These are phyloP conservation scores for Hermaeophaga mercurialis DNA, from an alignment of 2,888 invertebrate species.

Conservation along the genomic window DNA sequence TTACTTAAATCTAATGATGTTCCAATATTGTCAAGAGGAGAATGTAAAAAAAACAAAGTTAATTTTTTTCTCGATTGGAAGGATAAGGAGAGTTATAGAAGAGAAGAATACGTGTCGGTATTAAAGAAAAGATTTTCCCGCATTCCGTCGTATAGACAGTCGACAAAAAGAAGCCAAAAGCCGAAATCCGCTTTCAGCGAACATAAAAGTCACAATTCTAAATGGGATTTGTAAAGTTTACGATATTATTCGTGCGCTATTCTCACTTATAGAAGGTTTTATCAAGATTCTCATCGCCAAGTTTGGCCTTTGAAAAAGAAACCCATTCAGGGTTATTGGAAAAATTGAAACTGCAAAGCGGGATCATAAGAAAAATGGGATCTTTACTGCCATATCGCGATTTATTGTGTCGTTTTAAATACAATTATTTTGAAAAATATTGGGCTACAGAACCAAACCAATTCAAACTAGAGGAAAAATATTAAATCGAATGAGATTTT, in stretches of 20 bases:
- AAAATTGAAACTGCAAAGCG: conserved; percentile 51
- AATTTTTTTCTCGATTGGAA: neutral
- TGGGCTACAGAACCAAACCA: conserved; percentile 18
- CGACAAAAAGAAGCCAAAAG: conserved; percentile 56
- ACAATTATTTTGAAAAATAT: conserved; percentile 34
- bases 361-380: conserved; percentile 44
- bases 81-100: neutral
- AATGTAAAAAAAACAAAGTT: neutral
- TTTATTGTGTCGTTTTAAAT: conserved; percentile 44
- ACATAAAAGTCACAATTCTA: conserved; percentile 61
- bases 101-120: conserved; percentile 28
- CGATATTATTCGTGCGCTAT: conserved; percentile 59
- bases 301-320: conserved; percentile 53
- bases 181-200: conserved; percentile 58
- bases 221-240: conserved; percentile 61
- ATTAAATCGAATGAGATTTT: no score
- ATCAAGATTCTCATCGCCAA: conserved; percentile 54
- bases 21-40: no score
- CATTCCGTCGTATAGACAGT: conserved; percentile 23
- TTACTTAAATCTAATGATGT: no score
- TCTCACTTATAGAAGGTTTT: conserved; percentile 57
- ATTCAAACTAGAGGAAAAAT: conserved; percentile 5
- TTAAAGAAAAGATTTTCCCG: conserved; percentile 27
- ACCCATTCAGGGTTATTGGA: conserved; percentile 54
- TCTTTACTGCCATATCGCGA: conserved; percentile 45